Percentiles rank a stretch among this genome's conserved stretches.
These are phyloP conservation scores for Boloria selene DNA, from an alignment of 2,888 invertebrate genomes.

Conservation along the genomic window DNA sequence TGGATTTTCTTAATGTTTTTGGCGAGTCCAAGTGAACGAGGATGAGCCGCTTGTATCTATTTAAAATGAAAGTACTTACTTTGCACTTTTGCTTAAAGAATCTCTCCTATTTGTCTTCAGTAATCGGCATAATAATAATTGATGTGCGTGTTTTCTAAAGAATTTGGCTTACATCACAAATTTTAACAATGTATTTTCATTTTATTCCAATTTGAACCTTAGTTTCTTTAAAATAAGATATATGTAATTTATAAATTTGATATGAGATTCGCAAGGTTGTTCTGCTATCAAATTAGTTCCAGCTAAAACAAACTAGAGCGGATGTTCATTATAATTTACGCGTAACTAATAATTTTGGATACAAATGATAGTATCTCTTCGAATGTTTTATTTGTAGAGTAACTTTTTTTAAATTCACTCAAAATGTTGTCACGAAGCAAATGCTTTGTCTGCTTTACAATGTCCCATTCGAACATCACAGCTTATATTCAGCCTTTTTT, in stretches of 20 bases:
- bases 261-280: slow-evolving; percentile 44
- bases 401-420: too few relatives aligned
- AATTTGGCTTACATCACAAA: slow-evolving; percentile 26
- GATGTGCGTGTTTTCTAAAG: slow-evolving; percentile 35
- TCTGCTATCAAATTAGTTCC: slow-evolving; percentile 63
- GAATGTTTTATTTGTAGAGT: slow-evolving; percentile 1
- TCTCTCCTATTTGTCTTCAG: background rate
- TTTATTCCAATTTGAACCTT: slow-evolving; percentile 33
- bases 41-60: too few relatives aligned
- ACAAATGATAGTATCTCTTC: slow-evolving; percentile 15
- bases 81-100: background rate
- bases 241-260: slow-evolving; percentile 8
- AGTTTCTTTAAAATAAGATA: background rate
- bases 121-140: slow-evolving; percentile 7
- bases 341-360: slow-evolving; percentile 44
- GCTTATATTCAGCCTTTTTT: too few relatives aligned
- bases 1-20: too few relatives aligned
- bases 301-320: slow-evolving; percentile 61
- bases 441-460: too few relatives aligned
- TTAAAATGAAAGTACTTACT: background rate
- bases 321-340: slow-evolving; percentile 53
- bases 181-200: slow-evolving; percentile 9
- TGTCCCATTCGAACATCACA: too few relatives aligned
- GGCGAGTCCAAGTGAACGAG: too few relatives aligned
- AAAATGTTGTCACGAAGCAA: too few relatives aligned